Percentiles rank a stretch among this genome's conserved stretches.
phyloP scores from a whole-genome alignment of 2,797 vertebrate genomes.

The Aselliscus stoliczkanus region DNA sequence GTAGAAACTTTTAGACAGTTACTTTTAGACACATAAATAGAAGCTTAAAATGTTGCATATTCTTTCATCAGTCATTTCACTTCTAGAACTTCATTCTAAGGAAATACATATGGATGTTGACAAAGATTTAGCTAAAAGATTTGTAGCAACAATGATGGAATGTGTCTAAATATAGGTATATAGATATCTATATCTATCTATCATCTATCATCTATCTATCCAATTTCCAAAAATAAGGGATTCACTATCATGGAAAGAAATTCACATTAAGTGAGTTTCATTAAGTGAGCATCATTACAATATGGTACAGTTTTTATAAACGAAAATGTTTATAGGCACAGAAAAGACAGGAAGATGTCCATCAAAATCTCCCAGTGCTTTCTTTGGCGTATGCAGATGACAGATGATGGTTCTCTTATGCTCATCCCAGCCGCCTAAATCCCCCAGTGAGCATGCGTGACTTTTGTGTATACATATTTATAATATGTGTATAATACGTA shows the following conservation, averaged over 20 bases:
- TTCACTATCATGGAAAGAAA: neutral
- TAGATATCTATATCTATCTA: neutral
- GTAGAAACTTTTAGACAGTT: neutral
- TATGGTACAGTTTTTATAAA: neutral
- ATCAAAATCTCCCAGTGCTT: neutral
- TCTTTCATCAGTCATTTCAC: neutral
- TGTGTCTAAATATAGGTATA: neutral
- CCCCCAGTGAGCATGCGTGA: neutral
- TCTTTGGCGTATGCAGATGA: neutral
- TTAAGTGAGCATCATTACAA: neutral
- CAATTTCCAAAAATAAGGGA: neutral
- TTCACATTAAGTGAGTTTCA: too few relatives aligned
- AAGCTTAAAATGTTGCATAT: neutral
- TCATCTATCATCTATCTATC: neutral
- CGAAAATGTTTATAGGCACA: neutral
- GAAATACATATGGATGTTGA: neutral
- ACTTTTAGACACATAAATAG: neutral
- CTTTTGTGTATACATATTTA: neutral
- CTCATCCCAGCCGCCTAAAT: neutral
- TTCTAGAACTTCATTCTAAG: neutral
- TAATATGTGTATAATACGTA: too few relatives aligned
- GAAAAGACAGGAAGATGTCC: neutral
- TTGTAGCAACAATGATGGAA: neutral
- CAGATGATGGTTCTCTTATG: neutral
- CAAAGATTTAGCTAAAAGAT: neutral